Percentiles rank a stretch among this genome's conserved stretches.
Evolutionary conservation across 2,888 invertebrate species (phyloP).

Genomic region (Campopleginae sp.): DNA sequence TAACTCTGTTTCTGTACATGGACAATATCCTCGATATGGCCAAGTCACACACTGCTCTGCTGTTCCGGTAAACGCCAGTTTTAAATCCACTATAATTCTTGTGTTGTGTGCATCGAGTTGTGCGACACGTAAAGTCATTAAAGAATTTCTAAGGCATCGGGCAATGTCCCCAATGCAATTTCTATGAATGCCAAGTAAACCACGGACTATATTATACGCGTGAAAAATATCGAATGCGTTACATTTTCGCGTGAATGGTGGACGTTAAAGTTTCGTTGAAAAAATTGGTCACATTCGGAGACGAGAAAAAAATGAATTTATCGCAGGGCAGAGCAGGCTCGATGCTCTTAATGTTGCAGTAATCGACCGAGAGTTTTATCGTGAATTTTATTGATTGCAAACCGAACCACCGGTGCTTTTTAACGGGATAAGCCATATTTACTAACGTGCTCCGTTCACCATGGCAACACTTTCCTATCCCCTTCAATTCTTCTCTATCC

Average conservation of each 20-base stretch:
- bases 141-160: slow-evolving; percentile 82
- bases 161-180: slow-evolving; percentile 75
- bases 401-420: not conserved
- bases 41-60: slow-evolving; percentile 30
- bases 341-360: not conserved
- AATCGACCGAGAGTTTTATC: not conserved
- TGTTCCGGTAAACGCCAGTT: slow-evolving; percentile 61
- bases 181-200: slow-evolving; percentile 19
- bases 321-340: not conserved
- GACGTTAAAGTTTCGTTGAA: not conserved
- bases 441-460: not conserved
- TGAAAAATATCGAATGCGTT: not conserved
- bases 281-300: not conserved
- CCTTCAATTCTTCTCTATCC: not conserved
- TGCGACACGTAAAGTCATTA: slow-evolving; percentile 79
- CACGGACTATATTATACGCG: not conserved
- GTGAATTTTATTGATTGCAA: slow-evolving; percentile 3
- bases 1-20: slow-evolving; percentile 50
- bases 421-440: not conserved
- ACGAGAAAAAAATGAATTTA: not conserved
- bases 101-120: slow-evolving; percentile 67
- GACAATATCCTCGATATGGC: not conserved
- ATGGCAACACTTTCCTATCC: not conserved
- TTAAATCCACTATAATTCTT: slow-evolving; percentile 69
- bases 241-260: not conserved